Evolutionary conservation across 1,140 invertebrate species (phyloP), one percentile per base, ranked within the genome.

Genomic region (Homalodisca vitripennis): DNA sequence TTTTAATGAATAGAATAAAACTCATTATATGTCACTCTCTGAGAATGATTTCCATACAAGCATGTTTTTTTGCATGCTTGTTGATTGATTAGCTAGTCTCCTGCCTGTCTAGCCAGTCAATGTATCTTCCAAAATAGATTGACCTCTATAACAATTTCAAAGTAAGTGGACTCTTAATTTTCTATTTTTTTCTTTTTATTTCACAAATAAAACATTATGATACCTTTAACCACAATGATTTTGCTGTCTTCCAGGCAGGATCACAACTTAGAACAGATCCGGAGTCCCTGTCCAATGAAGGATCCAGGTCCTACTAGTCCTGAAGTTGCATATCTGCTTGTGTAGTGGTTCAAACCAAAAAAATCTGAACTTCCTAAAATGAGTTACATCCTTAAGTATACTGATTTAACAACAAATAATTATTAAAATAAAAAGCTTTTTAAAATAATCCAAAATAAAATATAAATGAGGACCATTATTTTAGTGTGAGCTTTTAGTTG

Each of bases 331-430:
- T 76, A 0, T 6, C 29, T 73, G 0, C 82, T 81, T 0, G 84
- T 84, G 72, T 88, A 89, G 13, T 82, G 79, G 69, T 87, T 88
- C 0, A 89, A 70, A 26, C 86, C 86, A 48, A 87, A 82, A 78
- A 87, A 88, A 73, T 88, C 87, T 0, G 81, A 80, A 17, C 83
- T 82, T 47, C 84, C 83, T 74, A 60, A 53, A 71, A 73, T n/a
- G n/a, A n/a, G n/a, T n/a, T 17, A 41, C 34, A 41, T 17, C 34
- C 6, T 17, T 41, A 41, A 41, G 17, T 41, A n/a, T 17, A 41
- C 34, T 41, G 17, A 10, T 41, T 41, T 6, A 41, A 17, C 6
- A 10, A 17, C 34, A 6, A 17, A 41, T 17, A 6, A 41, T 17
- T 41, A 6, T 41, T 17, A n/a, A n/a, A n/a, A 41, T 41, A 17